These are phyloP conservation scores for Euclidia mi DNA, from an alignment of 2,888 invertebrate species.

Conservation along the genomic window DNA sequence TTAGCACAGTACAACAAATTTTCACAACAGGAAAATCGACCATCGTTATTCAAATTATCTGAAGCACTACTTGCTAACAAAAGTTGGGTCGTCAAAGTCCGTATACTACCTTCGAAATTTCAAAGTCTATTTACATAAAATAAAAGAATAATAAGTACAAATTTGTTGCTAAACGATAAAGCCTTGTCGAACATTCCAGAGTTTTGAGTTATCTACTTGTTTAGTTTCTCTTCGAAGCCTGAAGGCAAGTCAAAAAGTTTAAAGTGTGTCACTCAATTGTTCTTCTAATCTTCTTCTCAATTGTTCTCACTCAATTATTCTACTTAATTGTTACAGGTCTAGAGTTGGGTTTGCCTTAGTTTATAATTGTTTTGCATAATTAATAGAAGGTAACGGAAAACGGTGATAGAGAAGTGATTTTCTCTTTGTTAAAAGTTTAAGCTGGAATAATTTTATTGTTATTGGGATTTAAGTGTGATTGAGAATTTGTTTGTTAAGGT, in stretches of 20 bases:
- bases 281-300: too few relatives aligned
- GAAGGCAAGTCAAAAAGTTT: conserved; percentile 8
- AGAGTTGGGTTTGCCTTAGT: conserved; percentile 18
- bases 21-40: neutral
- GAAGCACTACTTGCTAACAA: conserved; percentile 1
- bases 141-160: conserved; percentile 9
- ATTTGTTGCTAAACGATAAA: conserved; percentile 4
- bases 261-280: conserved; percentile 24
- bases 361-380: neutral
- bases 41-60: conserved; percentile 5
- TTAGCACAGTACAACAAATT: neutral
- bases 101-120: conserved; percentile 2
- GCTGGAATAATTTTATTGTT: too few relatives aligned
- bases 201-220: conserved; percentile 8
- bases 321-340: conserved; percentile 23
- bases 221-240: conserved; percentile 5
- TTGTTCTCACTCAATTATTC: too few relatives aligned
- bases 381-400: neutral
- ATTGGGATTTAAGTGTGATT: too few relatives aligned
- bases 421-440: too few relatives aligned
- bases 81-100: conserved; percentile 9
- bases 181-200: conserved; percentile 5
- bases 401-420: neutral
- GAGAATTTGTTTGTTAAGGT: too few relatives aligned
- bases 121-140: conserved; percentile 10